phyloP scores from a whole-genome alignment of 1,140 invertebrate species.

The Liolophura sinensis region DNA sequence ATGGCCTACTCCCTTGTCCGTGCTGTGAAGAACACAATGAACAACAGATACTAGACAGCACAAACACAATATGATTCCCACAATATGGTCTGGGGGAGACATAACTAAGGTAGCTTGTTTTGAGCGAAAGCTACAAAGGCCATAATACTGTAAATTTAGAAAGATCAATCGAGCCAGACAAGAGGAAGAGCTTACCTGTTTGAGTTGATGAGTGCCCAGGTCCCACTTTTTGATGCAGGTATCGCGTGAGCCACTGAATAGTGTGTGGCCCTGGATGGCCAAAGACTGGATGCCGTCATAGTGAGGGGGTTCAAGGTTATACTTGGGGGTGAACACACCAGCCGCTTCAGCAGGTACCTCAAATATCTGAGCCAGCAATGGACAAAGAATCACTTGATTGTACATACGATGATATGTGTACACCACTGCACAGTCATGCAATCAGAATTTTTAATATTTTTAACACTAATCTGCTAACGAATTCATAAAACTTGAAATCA shows the following conservation, averaged over 20 bases:
- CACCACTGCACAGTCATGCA: neutral
- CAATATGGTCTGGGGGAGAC: too few species aligned
- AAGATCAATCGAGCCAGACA: too few species aligned
- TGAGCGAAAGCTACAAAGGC: too few species aligned
- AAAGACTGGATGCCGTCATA: slow-evolving; percentile 88
- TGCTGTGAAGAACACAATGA: too few species aligned
- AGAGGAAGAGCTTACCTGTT: slow-evolving; percentile 63
- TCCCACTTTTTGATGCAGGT: slow-evolving; percentile 90
- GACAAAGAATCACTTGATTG: slow-evolving; percentile 6
- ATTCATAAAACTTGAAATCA: too few species aligned
- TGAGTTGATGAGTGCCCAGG: slow-evolving; percentile 69
- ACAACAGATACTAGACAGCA: too few species aligned
- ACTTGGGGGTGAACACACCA: slow-evolving; percentile 66
- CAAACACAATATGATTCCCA: too few species aligned
- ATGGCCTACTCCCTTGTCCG: too few species aligned
- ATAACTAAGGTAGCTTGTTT: too few species aligned
- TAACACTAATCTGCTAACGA: neutral
- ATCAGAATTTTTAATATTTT: neutral
- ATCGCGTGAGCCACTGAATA: slow-evolving; percentile 86
- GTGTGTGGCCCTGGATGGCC: slow-evolving; percentile 66
- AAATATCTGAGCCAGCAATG: slow-evolving; percentile 62
- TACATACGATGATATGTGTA: neutral
- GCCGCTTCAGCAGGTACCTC: slow-evolving; percentile 65
- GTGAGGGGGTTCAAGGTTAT: slow-evolving; percentile 83
- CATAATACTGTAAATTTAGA: neutral